A percentile compares a stretch with the other conserved stretches of the same genome.
These are phyloP conservation scores for Megaceryle alcyon DNA, from an alignment of 2,797 vertebrate genomes.

Conservation along the genomic window DNA sequence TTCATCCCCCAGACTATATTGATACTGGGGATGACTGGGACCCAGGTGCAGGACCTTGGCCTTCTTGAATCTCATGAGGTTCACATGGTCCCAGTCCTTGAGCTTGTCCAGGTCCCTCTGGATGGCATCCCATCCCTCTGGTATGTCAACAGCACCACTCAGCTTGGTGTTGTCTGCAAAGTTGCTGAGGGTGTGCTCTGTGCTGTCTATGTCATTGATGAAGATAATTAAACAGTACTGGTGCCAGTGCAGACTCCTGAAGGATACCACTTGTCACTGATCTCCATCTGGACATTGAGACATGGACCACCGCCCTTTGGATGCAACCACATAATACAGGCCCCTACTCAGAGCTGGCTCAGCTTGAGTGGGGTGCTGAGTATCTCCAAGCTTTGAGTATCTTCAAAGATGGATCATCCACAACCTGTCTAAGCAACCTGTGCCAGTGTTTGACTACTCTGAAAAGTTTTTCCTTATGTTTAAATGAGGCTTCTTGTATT, in stretches of 20 bases:
- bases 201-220: background rate
- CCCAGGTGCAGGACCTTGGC: background rate
- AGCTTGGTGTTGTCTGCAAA: background rate
- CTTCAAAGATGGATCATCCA: background rate
- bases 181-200: background rate
- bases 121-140: background rate
- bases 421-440: background rate
- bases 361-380: background rate
- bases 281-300: background rate
- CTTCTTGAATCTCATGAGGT: background rate
- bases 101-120: background rate
- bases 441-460: background rate
- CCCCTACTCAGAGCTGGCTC: background rate
- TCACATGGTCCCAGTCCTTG: background rate
- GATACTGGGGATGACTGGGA: background rate
- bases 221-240: background rate
- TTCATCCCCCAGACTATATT: background rate
- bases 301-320: background rate
- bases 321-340: background rate
- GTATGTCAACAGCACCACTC: background rate
- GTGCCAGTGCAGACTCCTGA: background rate
- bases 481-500: background rate
- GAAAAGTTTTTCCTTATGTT: background rate
- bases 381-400: background rate
- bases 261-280: background rate